Conservation (phyloP, 2,797 vertebrate species). For the Thamnophis elegans region DNA sequence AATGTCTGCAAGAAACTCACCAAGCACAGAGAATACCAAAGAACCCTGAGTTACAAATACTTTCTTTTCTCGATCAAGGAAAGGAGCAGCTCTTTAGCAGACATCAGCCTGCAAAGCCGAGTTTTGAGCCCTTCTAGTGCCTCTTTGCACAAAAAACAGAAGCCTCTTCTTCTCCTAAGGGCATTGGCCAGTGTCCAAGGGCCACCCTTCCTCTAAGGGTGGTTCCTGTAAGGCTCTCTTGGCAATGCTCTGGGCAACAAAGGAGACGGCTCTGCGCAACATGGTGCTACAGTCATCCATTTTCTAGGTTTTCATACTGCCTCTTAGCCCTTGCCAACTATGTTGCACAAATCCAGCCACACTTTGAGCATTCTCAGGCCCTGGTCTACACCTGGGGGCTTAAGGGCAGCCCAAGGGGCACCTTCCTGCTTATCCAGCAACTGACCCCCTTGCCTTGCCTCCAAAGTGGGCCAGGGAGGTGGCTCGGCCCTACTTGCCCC, state of each 20-base stretch:
- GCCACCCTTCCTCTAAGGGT: too few species aligned
- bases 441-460: neutral
- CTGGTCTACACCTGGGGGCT: neutral
- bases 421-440: neutral
- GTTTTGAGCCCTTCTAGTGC: neutral
- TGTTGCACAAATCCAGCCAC: neutral
- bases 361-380: neutral
- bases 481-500: neutral
- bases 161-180: neutral
- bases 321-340: neutral
- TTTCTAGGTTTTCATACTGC: neutral
- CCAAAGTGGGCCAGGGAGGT: neutral
- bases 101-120: neutral
- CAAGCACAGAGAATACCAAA: neutral
- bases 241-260: neutral
- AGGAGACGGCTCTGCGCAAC: neutral
- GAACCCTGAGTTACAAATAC: neutral
- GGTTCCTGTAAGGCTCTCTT: neutral
- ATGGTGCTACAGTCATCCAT: neutral
- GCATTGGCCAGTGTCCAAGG: neutral
- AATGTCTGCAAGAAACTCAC: neutral
- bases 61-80: neutral
- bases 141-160: neutral
- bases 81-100: neutral
- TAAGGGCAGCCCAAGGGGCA: neutral